Evolutionary conservation across 2,888 invertebrate species (phyloP).

Genomic region (Exocentrus adspersus): DNA sequence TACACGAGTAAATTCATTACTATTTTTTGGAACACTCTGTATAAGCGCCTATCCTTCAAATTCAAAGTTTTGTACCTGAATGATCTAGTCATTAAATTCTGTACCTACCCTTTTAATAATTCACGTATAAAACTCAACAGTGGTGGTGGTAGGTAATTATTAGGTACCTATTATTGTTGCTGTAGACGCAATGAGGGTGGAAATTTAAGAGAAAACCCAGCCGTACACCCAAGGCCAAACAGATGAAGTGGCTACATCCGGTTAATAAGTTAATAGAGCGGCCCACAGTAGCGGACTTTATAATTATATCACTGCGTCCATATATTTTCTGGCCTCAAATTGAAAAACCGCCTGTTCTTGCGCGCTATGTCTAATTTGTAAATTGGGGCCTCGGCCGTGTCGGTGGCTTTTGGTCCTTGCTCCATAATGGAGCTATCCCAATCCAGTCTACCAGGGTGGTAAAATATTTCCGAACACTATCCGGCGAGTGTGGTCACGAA

Average conservation of each 20-base stretch:
- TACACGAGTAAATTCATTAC: too few relatives aligned
- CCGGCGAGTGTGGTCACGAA: not conserved
- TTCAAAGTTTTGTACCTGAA: too few relatives aligned
- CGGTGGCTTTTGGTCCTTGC: slow-evolving; percentile 13
- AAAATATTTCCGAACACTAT: not conserved
- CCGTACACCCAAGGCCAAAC: slow-evolving; percentile 44
- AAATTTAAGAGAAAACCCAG: slow-evolving; percentile 22
- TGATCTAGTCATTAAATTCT: too few relatives aligned
- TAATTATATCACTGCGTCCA: slow-evolving; percentile 47
- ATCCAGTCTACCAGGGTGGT: not conserved
- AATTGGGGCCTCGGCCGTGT: slow-evolving; percentile 13
- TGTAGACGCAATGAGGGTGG: slow-evolving; percentile 16
- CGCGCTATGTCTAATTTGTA: slow-evolving; percentile 23
- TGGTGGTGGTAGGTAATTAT: too few relatives aligned
- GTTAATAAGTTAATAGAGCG: slow-evolving; percentile 55
- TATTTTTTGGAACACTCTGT: too few relatives aligned
- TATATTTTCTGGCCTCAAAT: slow-evolving; percentile 19
- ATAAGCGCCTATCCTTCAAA: too few relatives aligned
- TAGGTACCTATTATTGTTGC: not conserved
- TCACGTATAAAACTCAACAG: too few relatives aligned
- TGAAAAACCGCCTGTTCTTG: slow-evolving; percentile 21
- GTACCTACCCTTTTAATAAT: too few relatives aligned
- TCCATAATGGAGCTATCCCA: slow-evolving; percentile 1
- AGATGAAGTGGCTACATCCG: slow-evolving; percentile 57
- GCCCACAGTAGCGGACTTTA: slow-evolving; percentile 51